phyloP scores from a whole-genome alignment of 2,113 vertebrate species.

The Rhinogobius similis region DNA sequence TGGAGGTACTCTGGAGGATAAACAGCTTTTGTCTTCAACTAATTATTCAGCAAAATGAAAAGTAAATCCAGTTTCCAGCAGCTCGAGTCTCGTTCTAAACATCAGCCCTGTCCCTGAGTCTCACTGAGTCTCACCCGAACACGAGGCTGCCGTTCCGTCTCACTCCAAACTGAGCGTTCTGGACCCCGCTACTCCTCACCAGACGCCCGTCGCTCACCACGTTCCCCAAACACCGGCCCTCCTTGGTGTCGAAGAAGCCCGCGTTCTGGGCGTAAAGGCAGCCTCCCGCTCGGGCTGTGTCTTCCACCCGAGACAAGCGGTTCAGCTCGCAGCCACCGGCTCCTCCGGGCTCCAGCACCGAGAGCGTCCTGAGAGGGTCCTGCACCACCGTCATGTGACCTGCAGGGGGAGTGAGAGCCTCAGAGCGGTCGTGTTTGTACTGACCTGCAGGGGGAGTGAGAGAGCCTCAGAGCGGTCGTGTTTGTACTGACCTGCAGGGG shows the following conservation, averaged over 20 bases:
- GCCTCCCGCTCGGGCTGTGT: constrained; percentile 68
- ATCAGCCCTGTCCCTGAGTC: no score
- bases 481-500: no score
- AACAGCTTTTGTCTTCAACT: no score
- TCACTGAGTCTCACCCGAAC: constrained; percentile 92
- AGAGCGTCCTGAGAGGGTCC: constrained; percentile 83
- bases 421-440: no score
- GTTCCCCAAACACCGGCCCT: constrained; percentile 82
- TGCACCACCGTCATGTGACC: constrained; percentile 83
- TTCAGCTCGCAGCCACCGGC: constrained; percentile 77
- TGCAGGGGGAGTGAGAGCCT: constrained; percentile 15
- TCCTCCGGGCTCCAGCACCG: constrained; percentile 86
- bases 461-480: no score
- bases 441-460: no score
- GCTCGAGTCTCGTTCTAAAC: no score
- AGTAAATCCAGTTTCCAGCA: no score
- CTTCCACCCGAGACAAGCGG: constrained; percentile 74
- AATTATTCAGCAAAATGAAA: no score
- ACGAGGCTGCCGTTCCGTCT: constrained; percentile 88
- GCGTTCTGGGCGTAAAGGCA: constrained; percentile 90
- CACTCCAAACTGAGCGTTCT: constrained; percentile 96
- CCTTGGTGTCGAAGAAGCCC: constrained; percentile 82
- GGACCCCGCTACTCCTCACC: constrained; percentile 84
- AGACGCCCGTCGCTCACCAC: constrained; percentile 83
- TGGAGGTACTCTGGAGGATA: no score